These are phyloP conservation scores for Lasioglossum vierecki DNA, from an alignment of 2,888 invertebrate genomes.

Conservation along the genomic window DNA sequence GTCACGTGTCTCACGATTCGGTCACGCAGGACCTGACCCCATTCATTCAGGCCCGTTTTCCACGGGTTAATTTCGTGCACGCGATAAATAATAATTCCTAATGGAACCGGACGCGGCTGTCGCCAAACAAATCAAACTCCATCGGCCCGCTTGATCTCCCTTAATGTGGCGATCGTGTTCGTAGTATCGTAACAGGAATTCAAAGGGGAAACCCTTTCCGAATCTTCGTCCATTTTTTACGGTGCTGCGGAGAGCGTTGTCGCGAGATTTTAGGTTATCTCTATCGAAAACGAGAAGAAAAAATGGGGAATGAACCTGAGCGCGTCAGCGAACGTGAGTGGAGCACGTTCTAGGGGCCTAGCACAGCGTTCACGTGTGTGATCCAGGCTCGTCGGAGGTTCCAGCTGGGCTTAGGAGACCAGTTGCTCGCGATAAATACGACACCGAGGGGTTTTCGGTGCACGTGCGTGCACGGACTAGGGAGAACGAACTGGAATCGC, in stretches of 20 bases:
- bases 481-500: conserved; percentile 12
- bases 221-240: not conserved
- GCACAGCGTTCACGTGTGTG: conserved; percentile 21
- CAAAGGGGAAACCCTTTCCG: conserved; percentile 10
- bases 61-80: conserved; percentile 57
- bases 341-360: not conserved
- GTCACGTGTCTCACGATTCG: conserved; percentile 58
- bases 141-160: conserved; percentile 68
- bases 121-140: conserved; percentile 55
- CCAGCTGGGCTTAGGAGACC: conserved; percentile 40
- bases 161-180: conserved; percentile 79
- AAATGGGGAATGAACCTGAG: conserved; percentile 1
- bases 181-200: conserved; percentile 71
- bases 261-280: not conserved
- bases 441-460: conserved; percentile 47
- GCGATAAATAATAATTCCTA: conserved; percentile 70
- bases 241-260: not conserved
- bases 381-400: conserved; percentile 27
- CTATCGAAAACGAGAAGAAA: not conserved
- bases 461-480: conserved; percentile 24
- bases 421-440: conserved; percentile 71
- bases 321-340: conserved; percentile 43
- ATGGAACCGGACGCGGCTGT: conserved; percentile 53
- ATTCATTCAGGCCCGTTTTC: conserved; percentile 16
- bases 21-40: conserved; percentile 15